Base-by-base conservation (phyloP, 2,888 invertebrate genomes). In the Cremastinae sp. region DNA sequence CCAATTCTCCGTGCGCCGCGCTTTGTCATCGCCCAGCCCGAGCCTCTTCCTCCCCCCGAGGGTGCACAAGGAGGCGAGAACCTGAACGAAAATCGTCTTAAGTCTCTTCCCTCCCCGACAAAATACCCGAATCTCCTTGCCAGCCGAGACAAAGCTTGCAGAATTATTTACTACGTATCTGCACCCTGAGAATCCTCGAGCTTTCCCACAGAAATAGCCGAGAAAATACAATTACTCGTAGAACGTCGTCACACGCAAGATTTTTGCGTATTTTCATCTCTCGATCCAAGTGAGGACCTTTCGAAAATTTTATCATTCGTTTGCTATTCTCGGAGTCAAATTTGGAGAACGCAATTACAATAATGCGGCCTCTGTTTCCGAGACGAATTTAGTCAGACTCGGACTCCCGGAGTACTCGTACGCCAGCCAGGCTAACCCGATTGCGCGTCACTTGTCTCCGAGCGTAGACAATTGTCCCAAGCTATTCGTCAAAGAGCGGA, bases 61-160 rank as follows among this genome's bases (percentile, higher is more conserved):
- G 43, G 8, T 51, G 51, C 28, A 16, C 36, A 9, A 43, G 10
- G 2, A 45, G 20, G 43, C 43, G 45, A 43, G 53, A 62, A 5
- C 34, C 34, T 41, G 20, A 38, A 28, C 51, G 12, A 62, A 20
- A 56, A 74, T 51, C 68, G 34, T 51, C 51, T 43, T 56, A 41
- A 56, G 7, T 58, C 45, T 43, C 64, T 59, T 14, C 74, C 62
- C 43, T 64, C 70, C 58, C 64, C 49, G 36, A 51, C 59, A 53
- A 61, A 74, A 74, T 59, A 65, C 38, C 58, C 43, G 51, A 69
- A 70, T 70, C 51, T 58, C 43, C 28, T 64, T 68, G 62, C 74
- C 38, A 58, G 28, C 49, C 14, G 58, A 58, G 58, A 34, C 16
- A 22, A 12, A 38, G 68, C 47, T 20, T 47, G 38, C 20, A 36